phyloP scores from a whole-genome alignment of 2,888 invertebrate species.

The Synanthedon vespiformis region DNA sequence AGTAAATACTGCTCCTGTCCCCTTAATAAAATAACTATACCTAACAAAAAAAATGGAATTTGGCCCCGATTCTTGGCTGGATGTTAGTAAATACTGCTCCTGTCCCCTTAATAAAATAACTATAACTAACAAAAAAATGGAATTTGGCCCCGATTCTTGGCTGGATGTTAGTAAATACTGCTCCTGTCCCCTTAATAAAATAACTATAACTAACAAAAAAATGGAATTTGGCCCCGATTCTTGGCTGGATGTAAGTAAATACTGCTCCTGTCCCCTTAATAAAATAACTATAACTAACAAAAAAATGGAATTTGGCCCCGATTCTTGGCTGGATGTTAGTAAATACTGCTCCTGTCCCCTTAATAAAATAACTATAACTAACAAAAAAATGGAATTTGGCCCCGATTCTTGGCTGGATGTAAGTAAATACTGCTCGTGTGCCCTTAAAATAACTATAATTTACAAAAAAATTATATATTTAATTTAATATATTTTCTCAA shows the following conservation, averaged over 20 bases:
- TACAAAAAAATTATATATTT: neutral
- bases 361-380: too few species aligned
- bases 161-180: slow-evolving; percentile 27
- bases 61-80: too few species aligned
- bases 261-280: neutral
- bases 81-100: slow-evolving; percentile 27
- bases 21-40: too few species aligned
- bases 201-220: too few species aligned
- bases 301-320: slow-evolving; percentile 19
- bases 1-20: slow-evolving; percentile 16
- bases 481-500: too few species aligned
- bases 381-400: slow-evolving; percentile 1
- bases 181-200: neutral
- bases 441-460: too few species aligned
- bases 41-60: too few species aligned
- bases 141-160: slow-evolving; percentile 37
- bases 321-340: slow-evolving; percentile 44
- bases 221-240: slow-evolving; percentile 25
- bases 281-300: too few species aligned
- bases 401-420: too few species aligned
- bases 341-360: neutral
- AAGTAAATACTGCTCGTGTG: slow-evolving; percentile 16
- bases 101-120: too few species aligned
- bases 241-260: slow-evolving; percentile 41
- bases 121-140: too few species aligned